A percentile compares a stretch with the other conserved stretches of the same genome.
Evolutionary conservation across 2,888 invertebrate species (phyloP).

Genomic region (Tipula confusa): DNA sequence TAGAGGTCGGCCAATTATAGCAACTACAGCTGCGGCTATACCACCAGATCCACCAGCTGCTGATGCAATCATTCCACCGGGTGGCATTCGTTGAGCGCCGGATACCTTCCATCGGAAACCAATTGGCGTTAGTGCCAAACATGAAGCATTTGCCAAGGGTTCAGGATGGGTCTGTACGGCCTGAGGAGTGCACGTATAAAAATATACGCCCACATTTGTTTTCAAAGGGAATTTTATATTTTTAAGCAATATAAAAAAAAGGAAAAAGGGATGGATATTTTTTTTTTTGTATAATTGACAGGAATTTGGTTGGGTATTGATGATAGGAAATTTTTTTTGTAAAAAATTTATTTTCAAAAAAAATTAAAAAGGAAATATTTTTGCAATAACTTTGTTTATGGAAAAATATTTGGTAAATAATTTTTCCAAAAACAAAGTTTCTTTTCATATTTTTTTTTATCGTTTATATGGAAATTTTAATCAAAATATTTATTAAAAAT

Average conservation of each 20-base stretch:
- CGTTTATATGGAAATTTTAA: constrained; percentile 16
- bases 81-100: constrained; percentile 35
- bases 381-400: constrained; percentile 20
- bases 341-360: constrained; percentile 37
- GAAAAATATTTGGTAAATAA: not conserved
- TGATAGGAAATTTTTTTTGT: constrained; percentile 29
- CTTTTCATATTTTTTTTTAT: too few relatives aligned
- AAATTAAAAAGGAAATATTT: constrained; percentile 31
- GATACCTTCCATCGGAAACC: constrained; percentile 38
- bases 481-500: not conserved
- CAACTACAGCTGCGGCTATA: constrained; percentile 69
- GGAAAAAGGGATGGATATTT: not conserved
- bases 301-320: constrained; percentile 27
- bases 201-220: constrained; percentile 36
- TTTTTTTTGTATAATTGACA: not conserved
- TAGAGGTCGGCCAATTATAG: constrained; percentile 63
- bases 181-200: constrained; percentile 38
- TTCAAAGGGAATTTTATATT: not conserved
- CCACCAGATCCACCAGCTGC: constrained; percentile 68
- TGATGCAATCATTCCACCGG: constrained; percentile 42
- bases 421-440: not conserved
- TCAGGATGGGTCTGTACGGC: constrained; percentile 38
- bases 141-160: constrained; percentile 38
- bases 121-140: constrained; percentile 38
- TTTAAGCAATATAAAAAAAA: not conserved